A percentile compares a stretch with the other conserved stretches of the same genome.
Conservation (phyloP, 2,797 vertebrate genomes). For the Sebastes miniatus region DNA sequence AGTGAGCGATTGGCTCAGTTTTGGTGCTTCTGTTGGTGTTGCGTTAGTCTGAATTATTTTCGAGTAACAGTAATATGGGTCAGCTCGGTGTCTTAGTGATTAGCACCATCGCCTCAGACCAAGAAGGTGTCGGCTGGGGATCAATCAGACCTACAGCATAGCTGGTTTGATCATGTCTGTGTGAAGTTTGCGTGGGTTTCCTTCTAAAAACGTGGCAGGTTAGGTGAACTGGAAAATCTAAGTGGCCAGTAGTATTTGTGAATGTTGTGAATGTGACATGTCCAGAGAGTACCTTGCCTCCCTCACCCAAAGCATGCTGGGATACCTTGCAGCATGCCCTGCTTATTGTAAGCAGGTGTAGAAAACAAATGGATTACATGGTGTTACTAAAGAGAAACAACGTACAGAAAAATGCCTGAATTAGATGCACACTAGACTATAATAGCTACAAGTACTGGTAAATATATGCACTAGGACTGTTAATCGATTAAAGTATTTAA, state of each 20-base stretch:
- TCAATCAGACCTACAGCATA: too few relatives aligned
- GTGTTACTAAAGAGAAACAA: not conserved
- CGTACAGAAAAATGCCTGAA: not conserved
- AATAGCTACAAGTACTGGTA: not conserved
- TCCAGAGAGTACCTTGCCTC: not conserved
- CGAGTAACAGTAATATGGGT: not conserved
- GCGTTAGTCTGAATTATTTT: not conserved
- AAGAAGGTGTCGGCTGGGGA: not conserved
- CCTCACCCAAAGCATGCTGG: not conserved
- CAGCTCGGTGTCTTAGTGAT: not conserved
- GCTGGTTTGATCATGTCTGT: not conserved
- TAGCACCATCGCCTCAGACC: not conserved
- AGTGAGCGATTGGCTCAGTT: not conserved
- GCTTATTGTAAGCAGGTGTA: not conserved
- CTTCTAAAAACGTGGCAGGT: not conserved
- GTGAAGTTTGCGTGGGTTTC: not conserved
- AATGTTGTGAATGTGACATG: not conserved
- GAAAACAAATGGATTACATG: not conserved
- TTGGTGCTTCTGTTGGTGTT: not conserved
- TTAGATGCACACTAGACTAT: not conserved
- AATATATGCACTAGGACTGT: not conserved
- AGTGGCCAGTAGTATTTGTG: not conserved
- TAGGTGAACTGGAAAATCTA: not conserved
- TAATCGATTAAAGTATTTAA: too few relatives aligned
- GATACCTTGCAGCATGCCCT: not conserved